Conservation (phyloP, 2,113 vertebrate genomes). For the Aptenodytes forsteri region DNA sequence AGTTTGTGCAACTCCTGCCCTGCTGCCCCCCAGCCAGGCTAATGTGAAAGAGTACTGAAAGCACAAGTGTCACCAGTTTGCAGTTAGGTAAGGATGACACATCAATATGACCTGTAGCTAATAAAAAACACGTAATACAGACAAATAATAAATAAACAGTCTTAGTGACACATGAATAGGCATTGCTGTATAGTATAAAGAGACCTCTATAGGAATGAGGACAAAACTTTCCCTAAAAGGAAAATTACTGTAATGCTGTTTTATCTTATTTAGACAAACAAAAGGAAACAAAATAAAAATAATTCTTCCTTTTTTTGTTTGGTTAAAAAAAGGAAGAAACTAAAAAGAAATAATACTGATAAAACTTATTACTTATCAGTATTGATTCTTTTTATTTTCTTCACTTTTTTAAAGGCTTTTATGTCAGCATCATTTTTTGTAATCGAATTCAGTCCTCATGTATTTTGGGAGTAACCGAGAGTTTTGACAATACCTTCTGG, state of each 20-base stretch:
- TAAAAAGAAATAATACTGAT: not conserved
- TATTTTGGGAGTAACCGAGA: not conserved
- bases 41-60: not conserved
- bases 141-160: not conserved
- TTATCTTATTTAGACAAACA: not conserved
- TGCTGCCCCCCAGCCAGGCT: not conserved
- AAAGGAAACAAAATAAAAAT: not conserved
- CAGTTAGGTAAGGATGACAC: rapidly evolving
- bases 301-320: not conserved
- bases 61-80: not conserved
- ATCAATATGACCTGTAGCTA: not conserved
- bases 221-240: not conserved
- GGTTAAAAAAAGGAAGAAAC: not conserved
- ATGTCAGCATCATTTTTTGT: not conserved
- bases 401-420: not conserved
- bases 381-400: not conserved
- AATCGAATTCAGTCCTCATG: not conserved
- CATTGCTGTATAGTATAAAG: not conserved
- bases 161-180: not conserved
- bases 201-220: rapidly evolving
- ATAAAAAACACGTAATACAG: rapidly evolving
- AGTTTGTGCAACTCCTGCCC: not conserved
- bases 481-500: not conserved
- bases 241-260: not conserved
- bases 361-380: not conserved